A percentile compares a stretch with the other conserved stretches of the same genome.
Evolutionary conservation across 1,140 invertebrate species (phyloP).

Genomic region (Bicyclus anynana): DNA sequence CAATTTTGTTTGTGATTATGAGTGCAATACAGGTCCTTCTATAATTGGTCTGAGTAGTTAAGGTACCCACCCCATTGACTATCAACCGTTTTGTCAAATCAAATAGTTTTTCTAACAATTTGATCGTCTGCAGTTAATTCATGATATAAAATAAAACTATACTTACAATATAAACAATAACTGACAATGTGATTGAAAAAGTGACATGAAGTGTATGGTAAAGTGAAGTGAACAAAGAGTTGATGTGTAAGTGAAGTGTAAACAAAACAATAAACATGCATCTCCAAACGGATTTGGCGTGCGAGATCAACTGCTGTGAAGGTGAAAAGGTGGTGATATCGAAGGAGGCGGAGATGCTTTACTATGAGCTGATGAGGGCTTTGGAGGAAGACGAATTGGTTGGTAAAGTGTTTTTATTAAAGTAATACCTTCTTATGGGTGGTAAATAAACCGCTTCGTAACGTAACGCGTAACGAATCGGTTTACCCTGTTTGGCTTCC

Average conservation of each 20-base stretch:
- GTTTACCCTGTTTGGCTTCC: too few relatives aligned
- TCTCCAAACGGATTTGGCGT: constrained; percentile 53
- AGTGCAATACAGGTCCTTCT: too few relatives aligned
- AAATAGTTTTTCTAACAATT: too few relatives aligned
- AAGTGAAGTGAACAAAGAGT: constrained; percentile 12
- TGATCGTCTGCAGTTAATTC: too few relatives aligned
- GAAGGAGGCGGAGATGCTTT: constrained; percentile 70
- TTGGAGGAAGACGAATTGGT: constrained; percentile 34
- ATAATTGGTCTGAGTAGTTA: too few relatives aligned
- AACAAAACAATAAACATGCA: constrained; percentile 52
- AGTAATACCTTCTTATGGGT: too few relatives aligned
- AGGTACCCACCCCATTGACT: too few relatives aligned
- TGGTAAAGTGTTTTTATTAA: neutral
- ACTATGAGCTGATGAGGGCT: constrained; percentile 70
- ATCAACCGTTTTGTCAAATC: too few relatives aligned
- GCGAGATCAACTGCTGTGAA: constrained; percentile 51
- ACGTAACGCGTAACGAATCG: too few relatives aligned
- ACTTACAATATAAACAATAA: too few relatives aligned
- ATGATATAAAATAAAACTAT: neutral
- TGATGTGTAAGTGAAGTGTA: constrained; percentile 27
- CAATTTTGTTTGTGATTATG: too few relatives aligned
- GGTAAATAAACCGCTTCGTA: too few relatives aligned
- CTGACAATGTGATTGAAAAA: neutral
- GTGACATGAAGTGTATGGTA: constrained; percentile 3
- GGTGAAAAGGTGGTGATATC: constrained; percentile 66